Evolutionary conservation across 2,797 vertebrate species (phyloP), one percentile per base, ranked within the genome.

Genomic region (Hyperoplus lanceolatus): DNA sequence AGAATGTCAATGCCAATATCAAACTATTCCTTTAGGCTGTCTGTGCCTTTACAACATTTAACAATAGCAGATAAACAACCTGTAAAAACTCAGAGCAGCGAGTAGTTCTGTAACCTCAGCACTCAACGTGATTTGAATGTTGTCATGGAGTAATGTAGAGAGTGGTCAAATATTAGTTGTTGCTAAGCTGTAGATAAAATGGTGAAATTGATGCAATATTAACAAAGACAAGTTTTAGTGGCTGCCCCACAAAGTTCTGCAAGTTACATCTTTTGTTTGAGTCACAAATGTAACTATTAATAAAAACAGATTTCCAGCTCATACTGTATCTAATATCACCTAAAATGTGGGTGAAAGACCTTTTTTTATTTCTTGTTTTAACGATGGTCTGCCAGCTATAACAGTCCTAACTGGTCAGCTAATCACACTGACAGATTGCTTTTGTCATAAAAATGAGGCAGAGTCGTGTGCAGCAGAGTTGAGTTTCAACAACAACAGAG

Each of bases 381-480:
- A 74, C 73, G 67, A 82, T 39, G 77, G 55, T 73, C 39, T 81
- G 84, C 80, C 87, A 88, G 75, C 68, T 82, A 65, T 78, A 84
- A 88, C 66, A 78, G 75, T 64, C 77, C 71, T 70, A 29, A 46
- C 76, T 81, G 83, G 7, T 85, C 84, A 85, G 61, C 80, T 77
- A 71, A 82, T 79, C 64, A 77, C 73, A 77, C 84, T 84, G 91
- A 93, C 88, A 61, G 86, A 93, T 93, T 90, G 75, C 83, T 72
- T 84, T 82, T 90, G 91, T 93, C 89, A 84, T 87, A 76, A 84
- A 90, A 92, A 92, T 85, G 76, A 85, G 80, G 83, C 76, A 70
- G 79, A 67, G 84, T 90, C 74, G 36, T 73, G 55, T 85, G 87
- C 75, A 73, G 75, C 75, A 82, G 88, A 75, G 58, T 86, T 80